Conservation (phyloP, 2,888 invertebrate genomes). For the Alentia gelatinosa region DNA sequence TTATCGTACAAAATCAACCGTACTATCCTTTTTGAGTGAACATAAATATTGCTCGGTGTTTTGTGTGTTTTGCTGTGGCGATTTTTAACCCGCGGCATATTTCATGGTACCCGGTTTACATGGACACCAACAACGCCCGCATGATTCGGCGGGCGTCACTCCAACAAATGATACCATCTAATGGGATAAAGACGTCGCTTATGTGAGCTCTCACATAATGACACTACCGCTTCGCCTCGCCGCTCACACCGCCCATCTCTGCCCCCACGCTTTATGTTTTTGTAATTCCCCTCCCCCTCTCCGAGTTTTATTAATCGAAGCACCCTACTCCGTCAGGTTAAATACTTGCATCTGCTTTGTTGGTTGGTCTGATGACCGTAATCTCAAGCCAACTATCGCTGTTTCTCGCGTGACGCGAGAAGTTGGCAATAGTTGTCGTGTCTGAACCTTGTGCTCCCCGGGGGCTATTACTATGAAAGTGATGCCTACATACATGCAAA, state of each 20-base stretch:
- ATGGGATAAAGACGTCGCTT: slow-evolving; percentile 37
- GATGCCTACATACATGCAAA: too few relatives aligned
- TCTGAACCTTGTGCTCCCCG: background rate
- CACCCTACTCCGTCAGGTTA: background rate
- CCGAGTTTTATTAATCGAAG: background rate
- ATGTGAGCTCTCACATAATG: slow-evolving; percentile 10
- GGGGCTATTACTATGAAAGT: background rate
- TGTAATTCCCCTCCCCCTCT: background rate
- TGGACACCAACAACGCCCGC: slow-evolving; percentile 21
- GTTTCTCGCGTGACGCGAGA: slow-evolving; percentile 32
- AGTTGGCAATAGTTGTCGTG: background rate
- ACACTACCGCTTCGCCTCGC: background rate
- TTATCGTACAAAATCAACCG: too few relatives aligned
- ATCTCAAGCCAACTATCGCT: background rate
- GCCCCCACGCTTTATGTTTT: background rate
- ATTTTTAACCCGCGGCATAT: background rate
- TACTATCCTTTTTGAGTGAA: too few relatives aligned
- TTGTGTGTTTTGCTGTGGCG: too few relatives aligned
- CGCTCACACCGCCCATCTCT: background rate
- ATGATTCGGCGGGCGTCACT: background rate
- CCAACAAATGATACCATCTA: slow-evolving; percentile 23
- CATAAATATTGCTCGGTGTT: too few relatives aligned
- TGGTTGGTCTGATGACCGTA: background rate
- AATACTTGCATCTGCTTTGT: background rate
- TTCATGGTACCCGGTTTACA: background rate